Evolutionary conservation across 2,113 vertebrate species (phyloP), one percentile per base, ranked within the genome.

Genomic region (Marmota flaviventris): DNA sequence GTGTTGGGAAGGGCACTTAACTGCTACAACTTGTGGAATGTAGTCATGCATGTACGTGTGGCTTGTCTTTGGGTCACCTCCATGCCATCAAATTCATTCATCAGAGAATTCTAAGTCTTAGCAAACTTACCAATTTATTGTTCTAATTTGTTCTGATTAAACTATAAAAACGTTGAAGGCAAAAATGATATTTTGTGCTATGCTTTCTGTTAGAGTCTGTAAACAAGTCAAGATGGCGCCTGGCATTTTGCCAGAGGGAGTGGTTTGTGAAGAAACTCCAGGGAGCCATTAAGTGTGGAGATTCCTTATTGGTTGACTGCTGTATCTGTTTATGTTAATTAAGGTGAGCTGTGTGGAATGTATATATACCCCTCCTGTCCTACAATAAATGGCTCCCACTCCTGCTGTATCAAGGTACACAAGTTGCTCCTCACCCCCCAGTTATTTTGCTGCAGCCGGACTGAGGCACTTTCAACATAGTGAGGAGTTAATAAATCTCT

Each of bases 11-110:
- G 13, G 6, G 4, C 12, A 14, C 8, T 76, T 32, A 45, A 67
- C 14, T 39, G 37, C 16, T 82, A 14, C 11, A 24, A 14, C 18
- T 75, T 29, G 32, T 58, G 20, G 56, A 42, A 51, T 67, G 14
- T 3, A n/a, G 45, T 10, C 53, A 34, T 20, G 39, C 16, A 11
- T 34, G 29, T 8, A 4, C 16, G 27, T 0, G 9, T 4, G 17
- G 29, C 29, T 93, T 67, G 9, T 56, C 78, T 75, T 48, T 8
- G 29, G 18, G 27, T 94, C 53, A 67, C 67, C 24, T 58, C 34
- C 10, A 4, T 32, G n/a, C 39, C 70, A 72, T 22, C 20, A 58
- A 32, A 61, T 65, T 32, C 29, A 42, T 86, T 58, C 39, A 34
- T 25, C 83, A n/a, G 2, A 73, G 32, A 61, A 82, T 10, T 91